Evolutionary conservation across 1,140 invertebrate genomes (phyloP).

Genomic region (Drosophila repletoides): DNA sequence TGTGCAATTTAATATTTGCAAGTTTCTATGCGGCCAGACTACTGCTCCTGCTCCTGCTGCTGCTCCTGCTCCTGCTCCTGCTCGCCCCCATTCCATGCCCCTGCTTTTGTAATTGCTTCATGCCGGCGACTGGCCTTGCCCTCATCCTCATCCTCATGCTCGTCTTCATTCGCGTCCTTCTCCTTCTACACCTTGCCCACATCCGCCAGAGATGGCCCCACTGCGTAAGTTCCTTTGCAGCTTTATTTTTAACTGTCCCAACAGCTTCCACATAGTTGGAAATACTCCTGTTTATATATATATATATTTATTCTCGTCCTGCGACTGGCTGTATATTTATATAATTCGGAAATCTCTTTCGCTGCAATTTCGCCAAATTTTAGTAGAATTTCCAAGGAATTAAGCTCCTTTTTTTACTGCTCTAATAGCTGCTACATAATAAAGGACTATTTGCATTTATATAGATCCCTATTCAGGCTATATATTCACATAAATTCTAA

Average conservation of each 20-base stretch:
- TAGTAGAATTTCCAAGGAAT: neutral
- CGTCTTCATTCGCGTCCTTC: no score
- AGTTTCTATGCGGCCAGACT: slow-evolving; percentile 64
- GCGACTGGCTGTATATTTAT: neutral
- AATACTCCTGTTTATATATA: no score
- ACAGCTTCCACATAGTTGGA: slow-evolving; percentile 28
- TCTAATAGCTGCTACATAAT: no score
- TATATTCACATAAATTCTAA: no score
- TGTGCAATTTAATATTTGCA: slow-evolving; percentile 80
- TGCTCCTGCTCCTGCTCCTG: neutral
- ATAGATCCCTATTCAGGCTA: no score
- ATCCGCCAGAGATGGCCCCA: neutral
- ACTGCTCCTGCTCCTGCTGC: neutral
- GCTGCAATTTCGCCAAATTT: neutral
- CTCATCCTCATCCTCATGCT: neutral
- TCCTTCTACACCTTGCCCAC: neutral
- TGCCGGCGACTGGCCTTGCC: slow-evolving; percentile 51
- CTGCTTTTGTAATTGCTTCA: slow-evolving; percentile 64
- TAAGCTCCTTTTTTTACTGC: neutral
- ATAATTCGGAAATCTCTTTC: neutral
- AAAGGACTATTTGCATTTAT: no score
- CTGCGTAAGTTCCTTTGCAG: slow-evolving; percentile 54
- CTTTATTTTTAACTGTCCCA: slow-evolving; percentile 53
- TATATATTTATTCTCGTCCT: neutral
- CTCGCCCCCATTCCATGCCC: neutral